A percentile compares a stretch with the other conserved stretches of the same genome.
Conservation (phyloP, 1,140 invertebrate genomes). For the Hormaphis cornu region DNA sequence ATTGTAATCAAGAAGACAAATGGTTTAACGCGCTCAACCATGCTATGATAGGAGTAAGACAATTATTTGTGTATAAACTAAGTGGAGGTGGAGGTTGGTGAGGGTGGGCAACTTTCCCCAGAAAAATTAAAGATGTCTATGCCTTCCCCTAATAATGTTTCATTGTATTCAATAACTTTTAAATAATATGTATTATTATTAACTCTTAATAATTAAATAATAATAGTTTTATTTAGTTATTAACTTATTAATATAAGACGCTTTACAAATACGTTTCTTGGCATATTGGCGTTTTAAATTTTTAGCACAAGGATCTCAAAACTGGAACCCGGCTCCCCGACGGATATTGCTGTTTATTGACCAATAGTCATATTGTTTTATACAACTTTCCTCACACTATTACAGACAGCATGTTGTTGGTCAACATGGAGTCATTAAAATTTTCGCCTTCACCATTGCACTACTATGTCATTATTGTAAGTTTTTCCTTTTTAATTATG, state of each 20-base stretch:
- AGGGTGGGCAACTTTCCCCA: too few relatives aligned
- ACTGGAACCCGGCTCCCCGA: not conserved
- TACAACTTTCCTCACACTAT: constrained; percentile 13
- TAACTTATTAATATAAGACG: too few relatives aligned
- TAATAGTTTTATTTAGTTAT: too few relatives aligned
- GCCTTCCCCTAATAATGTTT: too few relatives aligned
- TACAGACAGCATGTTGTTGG: not conserved
- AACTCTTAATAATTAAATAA: too few relatives aligned
- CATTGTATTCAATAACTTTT: too few relatives aligned
- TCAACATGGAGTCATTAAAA: constrained; percentile 13
- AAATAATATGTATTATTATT: too few relatives aligned
- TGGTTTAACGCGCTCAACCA: constrained; percentile 12
- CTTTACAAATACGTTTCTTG: too few relatives aligned
- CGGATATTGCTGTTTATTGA: constrained; percentile 5
- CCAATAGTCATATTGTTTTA: constrained; percentile 10
- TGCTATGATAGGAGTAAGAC: not conserved
- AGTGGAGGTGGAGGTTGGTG: too few relatives aligned
- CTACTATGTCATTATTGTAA: constrained; percentile 15
- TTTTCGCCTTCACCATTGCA: constrained; percentile 2
- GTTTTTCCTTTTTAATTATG: too few relatives aligned
- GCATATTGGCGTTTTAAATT: not conserved
- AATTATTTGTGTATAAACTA: not conserved
- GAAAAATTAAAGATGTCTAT: too few relatives aligned
- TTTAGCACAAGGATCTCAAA: not conserved
- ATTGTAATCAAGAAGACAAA: constrained; percentile 27